These are phyloP conservation scores for Heliangelus exortis DNA, from an alignment of 2,797 vertebrate species.

Conservation along the genomic window DNA sequence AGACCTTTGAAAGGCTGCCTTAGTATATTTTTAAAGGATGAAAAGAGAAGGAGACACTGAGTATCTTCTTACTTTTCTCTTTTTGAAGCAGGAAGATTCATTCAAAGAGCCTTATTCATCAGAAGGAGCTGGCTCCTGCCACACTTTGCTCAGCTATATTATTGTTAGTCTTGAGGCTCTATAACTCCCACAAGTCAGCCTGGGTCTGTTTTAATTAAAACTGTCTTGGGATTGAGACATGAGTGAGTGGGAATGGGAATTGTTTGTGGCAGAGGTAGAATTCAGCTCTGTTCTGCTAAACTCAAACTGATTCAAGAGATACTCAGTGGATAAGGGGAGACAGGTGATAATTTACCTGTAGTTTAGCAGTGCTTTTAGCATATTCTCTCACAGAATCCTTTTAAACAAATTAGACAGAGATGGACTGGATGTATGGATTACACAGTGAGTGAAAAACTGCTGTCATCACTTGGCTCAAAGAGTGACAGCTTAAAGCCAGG, in stretches of 20 bases:
- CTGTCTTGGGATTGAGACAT: background rate
- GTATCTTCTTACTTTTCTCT: background rate
- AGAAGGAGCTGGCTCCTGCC: background rate
- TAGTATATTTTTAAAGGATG: background rate
- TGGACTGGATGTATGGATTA: background rate
- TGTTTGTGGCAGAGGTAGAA: background rate
- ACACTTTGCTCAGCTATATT: background rate
- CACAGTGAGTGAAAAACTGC: background rate
- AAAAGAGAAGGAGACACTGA: background rate
- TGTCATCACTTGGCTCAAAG: background rate
- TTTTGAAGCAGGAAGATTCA: background rate
- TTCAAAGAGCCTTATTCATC: background rate
- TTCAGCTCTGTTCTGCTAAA: background rate
- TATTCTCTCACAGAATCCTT: background rate
- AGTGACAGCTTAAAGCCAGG: background rate
- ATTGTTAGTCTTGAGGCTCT: background rate
- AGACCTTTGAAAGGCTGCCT: background rate
- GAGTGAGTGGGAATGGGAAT: background rate
- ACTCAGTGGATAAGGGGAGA: background rate
- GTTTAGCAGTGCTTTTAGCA: background rate
- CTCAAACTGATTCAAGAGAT: background rate
- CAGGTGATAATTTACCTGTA: background rate
- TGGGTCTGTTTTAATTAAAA: background rate
- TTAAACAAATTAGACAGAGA: background rate
- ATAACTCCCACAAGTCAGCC: rapidly evolving